Base-by-base conservation (phyloP, 92 coral and sea anemone genomes). In the Porites divaricata region DNA sequence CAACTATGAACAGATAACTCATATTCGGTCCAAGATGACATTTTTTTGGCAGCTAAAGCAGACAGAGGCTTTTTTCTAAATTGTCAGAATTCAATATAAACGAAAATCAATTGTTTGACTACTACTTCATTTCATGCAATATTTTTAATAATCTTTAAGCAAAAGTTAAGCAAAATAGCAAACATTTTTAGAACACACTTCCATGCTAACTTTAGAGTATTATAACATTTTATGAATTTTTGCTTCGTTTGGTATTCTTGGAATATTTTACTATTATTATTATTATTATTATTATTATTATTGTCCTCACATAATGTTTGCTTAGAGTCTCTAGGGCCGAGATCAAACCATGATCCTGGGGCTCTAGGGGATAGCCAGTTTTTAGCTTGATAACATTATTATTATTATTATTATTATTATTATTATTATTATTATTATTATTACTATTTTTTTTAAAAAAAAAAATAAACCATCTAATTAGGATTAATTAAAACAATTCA, bases 111-210 rank as follows among this genome's bases (percentile, higher is more conserved):
- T 23, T 79, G 74, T 66, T 65, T 65, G 17, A 49, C 26, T 50
- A 48, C 73, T n/a, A 21, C 17, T 25, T 49, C 23, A 25, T 63
- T 61, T 28, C 81, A 9, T 23, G 35, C 10, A 24, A 45, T 20
- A 54, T 77, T 63, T 77, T 77, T 77, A 62, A 45, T 77, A 77
- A 62, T 62, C 64, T 63, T 11, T 41, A 62, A 41, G 81, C 66
- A 77, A 48, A 62, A 22, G 67, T 50, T 57, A 54, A 75, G 58
- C 23, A 35, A 77, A 63, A 62, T 63, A 14, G 56, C 22, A 77
- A 62, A 77, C 81, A 77, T 63, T 77, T 77, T 45, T 4, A 45
- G 45, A 63, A 35, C 15, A 6, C 70, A 63, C 59, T 52, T 41
- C 1, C 8, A 9, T 21, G 70, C 20, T 61, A 62, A 35, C 7